These are phyloP conservation scores for Pseudonaja textilis DNA, from an alignment of 2,113 vertebrate genomes.

Conservation along the genomic window DNA sequence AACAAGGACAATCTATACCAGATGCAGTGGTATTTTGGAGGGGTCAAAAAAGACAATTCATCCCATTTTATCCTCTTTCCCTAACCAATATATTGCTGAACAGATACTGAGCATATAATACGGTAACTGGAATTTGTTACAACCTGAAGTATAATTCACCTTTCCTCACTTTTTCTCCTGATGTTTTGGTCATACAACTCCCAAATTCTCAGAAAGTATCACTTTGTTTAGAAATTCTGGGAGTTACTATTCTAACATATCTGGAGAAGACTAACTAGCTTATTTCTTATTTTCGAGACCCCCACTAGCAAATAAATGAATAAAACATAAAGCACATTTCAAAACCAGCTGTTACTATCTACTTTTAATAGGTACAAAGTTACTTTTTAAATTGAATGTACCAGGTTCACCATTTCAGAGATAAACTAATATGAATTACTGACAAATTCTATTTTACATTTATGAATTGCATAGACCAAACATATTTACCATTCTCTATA, in stretches of 20 bases:
- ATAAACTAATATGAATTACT: not conserved
- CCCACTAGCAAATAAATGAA: not conserved
- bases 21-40: not conserved
- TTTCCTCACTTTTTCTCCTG: not conserved
- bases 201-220: not conserved
- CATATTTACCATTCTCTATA: not conserved
- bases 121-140: not conserved
- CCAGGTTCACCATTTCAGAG: not conserved
- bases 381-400: not conserved
- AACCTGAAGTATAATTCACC: not conserved
- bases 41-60: not conserved
- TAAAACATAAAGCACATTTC: not conserved
- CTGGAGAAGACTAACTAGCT: not conserved
- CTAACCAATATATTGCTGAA: not conserved
- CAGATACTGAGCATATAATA: not conserved
- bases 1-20: not conserved
- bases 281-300: not conserved
- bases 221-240: not conserved
- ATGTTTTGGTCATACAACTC: not conserved
- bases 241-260: not conserved
- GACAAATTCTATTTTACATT: not conserved
- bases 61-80: not conserved
- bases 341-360: not conserved
- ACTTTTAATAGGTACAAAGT: not conserved
- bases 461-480: not conserved